Conservation (phyloP, 2,888 invertebrate species). For the Criorhina ranunculi region DNA sequence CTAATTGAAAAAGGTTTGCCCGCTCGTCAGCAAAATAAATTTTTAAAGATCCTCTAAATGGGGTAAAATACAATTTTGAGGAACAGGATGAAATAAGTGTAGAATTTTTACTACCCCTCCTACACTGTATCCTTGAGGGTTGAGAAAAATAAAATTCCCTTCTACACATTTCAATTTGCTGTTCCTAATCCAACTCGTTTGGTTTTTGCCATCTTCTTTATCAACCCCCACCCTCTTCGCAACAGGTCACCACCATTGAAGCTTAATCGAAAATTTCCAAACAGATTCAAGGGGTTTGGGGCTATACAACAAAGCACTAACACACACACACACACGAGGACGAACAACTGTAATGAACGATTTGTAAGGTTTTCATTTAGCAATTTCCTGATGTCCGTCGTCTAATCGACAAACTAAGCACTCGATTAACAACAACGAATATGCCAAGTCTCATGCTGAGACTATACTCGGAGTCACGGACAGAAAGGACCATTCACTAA, state of each 20-base stretch:
- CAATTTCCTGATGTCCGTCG: constrained; percentile 37
- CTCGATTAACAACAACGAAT: constrained; percentile 24
- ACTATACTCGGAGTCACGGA: constrained; percentile 3
- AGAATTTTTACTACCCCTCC: constrained; percentile 5
- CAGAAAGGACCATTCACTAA: constrained; percentile 40
- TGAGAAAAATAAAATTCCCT: constrained; percentile 4
- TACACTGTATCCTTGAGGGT: neutral
- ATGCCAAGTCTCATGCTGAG: constrained; percentile 37
- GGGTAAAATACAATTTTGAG: constrained; percentile 38
- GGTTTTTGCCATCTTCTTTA: constrained; percentile 12
- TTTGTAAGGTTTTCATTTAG: constrained; percentile 29
- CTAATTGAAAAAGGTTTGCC: constrained; percentile 51
- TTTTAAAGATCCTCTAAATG: constrained; percentile 32
- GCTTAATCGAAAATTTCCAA: constrained; percentile 45
- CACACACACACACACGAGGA: neutral
- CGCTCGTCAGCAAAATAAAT: constrained; percentile 33
- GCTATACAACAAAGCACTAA: constrained; percentile 4
- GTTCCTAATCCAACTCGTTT: constrained; percentile 35
- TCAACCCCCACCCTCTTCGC: constrained; percentile 19
- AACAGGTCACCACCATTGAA: constrained; percentile 59
- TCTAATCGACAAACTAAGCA: constrained; percentile 35
- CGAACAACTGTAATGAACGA: constrained; percentile 59
- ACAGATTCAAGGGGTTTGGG: neutral
- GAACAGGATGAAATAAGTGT: constrained; percentile 13
- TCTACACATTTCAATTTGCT: constrained; percentile 20